Percentiles rank a stretch among this genome's conserved stretches.
phyloP scores from a whole-genome alignment of 2,888 invertebrate genomes.

The Criorhina ranunculi region DNA sequence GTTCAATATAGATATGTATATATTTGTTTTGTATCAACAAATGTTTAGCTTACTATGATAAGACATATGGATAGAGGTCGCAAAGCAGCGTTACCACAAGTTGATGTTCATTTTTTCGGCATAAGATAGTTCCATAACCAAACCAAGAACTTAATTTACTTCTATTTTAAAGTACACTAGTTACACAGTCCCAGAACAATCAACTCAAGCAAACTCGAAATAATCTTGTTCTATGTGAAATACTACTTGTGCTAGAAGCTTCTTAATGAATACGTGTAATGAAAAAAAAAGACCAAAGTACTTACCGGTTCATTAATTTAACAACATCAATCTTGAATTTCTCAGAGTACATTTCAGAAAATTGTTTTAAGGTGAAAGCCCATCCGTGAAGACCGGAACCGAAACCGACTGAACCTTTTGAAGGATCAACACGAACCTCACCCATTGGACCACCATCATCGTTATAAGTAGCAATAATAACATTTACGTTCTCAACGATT shows the following conservation, averaged over 20 bases:
- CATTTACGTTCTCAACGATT: conserved; percentile 99
- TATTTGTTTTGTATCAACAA: conserved; percentile 78
- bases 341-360: conserved; percentile 99
- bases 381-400: conserved; percentile 99
- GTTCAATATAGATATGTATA: too few species aligned
- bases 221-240: conserved; percentile 79
- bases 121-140: conserved; percentile 30
- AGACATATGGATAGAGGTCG: conserved; percentile 94
- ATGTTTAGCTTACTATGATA: conserved; percentile 87
- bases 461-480: conserved; percentile 99
- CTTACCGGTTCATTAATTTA: conserved; percentile 96
- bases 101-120: conserved; percentile 74
- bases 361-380: conserved; percentile 99
- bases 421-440: conserved; percentile 98
- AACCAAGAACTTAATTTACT: conserved; percentile 85
- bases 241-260: conserved; percentile 84
- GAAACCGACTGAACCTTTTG: conserved; percentile 99
- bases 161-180: conserved; percentile 88
- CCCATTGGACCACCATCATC: conserved; percentile 99
- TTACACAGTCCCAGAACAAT: conserved; percentile 82
- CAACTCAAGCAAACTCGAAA: conserved; percentile 74
- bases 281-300: conserved; percentile 30
- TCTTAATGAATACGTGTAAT: not conserved
- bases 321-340: conserved; percentile 99
- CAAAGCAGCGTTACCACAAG: conserved; percentile 88